Evolutionary conservation across 2,113 vertebrate genomes (phyloP).

Genomic region (Chloropsis cyanopogon): DNA sequence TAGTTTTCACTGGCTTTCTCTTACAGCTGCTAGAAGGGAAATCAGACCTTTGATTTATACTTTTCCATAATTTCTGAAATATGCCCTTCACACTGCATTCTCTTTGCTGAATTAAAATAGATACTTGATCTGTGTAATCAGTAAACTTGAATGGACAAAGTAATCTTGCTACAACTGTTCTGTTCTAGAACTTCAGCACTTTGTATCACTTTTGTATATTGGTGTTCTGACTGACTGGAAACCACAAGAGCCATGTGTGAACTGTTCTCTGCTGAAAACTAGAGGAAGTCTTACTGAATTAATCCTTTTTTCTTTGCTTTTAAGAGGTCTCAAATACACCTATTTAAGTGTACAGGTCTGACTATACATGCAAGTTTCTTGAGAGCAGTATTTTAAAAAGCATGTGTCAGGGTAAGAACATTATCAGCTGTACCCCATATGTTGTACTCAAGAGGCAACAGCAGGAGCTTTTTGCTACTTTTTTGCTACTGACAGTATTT

Average conservation of each 20-base stretch:
- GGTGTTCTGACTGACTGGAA: neutral
- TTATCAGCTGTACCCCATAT: neutral
- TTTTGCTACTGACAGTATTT: neutral
- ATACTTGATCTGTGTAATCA: neutral
- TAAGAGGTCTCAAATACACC: neutral
- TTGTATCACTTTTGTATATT: slow-evolving; percentile 9
- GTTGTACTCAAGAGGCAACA: neutral
- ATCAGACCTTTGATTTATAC: neutral
- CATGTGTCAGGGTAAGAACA: neutral
- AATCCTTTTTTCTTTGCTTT: neutral
- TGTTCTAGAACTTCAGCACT: slow-evolving; percentile 12
- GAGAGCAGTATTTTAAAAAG: neutral
- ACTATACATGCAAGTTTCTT: neutral
- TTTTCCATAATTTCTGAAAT: neutral
- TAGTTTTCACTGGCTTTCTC: neutral
- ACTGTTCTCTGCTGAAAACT: slow-evolving; percentile 16
- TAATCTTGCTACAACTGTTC: slow-evolving; percentile 13
- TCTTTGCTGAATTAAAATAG: slow-evolving; percentile 8
- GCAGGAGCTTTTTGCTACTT: neutral
- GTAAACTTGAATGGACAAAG: slow-evolving; percentile 28
- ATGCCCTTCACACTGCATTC: neutral
- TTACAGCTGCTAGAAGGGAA: neutral
- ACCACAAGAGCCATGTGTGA: neutral
- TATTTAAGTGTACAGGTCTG: neutral
- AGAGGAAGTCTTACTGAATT: neutral